These are phyloP conservation scores for Hartigia nigra DNA, from an alignment of 2,888 invertebrate genomes.

Conservation along the genomic window DNA sequence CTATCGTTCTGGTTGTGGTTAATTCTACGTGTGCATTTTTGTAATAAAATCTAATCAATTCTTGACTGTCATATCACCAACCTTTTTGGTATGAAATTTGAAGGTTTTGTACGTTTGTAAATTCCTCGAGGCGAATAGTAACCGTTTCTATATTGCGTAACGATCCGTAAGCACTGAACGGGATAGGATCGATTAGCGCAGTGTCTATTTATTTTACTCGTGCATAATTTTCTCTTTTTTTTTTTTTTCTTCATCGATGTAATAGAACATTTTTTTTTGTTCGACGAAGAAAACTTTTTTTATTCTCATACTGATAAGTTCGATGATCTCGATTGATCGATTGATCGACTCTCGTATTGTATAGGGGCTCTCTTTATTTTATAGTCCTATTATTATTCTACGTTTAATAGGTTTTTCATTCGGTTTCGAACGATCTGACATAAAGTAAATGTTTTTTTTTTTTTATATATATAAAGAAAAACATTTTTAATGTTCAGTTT, in stretches of 20 bases:
- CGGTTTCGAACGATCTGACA: not conserved
- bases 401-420: not conserved
- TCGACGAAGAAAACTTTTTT: not conserved
- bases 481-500: not conserved
- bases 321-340: not conserved
- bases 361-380: not conserved
- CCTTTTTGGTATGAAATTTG: conserved; percentile 15
- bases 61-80: conserved; percentile 31
- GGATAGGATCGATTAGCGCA: not conserved
- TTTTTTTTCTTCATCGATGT: not conserved
- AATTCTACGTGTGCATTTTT: conserved; percentile 40
- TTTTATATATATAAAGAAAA: no score
- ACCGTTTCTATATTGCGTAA: not conserved
- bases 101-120: conserved; percentile 43
- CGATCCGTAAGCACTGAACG: not conserved
- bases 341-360: not conserved
- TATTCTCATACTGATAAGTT: not conserved
- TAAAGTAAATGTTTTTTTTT: no score
- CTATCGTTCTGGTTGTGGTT: conserved; percentile 45
- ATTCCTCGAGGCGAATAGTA: conserved; percentile 15
- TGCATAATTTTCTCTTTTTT: no score
- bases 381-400: not conserved
- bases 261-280: not conserved
- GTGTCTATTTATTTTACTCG: no score
- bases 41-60: conserved; percentile 38